Percentiles rank a stretch among this genome's conserved stretches.
These are phyloP conservation scores for Etia nguti DNA, from an alignment of 2,113 vertebrate genomes.

Conservation along the genomic window DNA sequence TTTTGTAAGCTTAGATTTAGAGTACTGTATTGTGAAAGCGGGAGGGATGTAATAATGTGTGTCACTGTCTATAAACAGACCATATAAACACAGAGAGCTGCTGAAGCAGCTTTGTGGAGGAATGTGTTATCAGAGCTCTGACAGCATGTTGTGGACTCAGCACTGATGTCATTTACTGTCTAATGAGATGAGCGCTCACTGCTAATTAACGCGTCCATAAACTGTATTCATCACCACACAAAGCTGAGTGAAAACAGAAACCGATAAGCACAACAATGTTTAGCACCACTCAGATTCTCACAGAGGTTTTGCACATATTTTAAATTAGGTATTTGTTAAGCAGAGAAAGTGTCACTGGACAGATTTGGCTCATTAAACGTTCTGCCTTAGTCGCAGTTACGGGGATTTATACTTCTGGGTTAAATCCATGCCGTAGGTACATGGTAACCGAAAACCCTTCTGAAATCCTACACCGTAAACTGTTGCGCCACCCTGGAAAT, in stretches of 20 bases:
- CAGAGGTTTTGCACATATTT: not conserved
- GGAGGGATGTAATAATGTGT: not conserved
- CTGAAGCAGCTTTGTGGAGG: conserved; percentile 41
- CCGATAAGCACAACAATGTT: conserved; percentile 17
- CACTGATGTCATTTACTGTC: conserved; percentile 47
- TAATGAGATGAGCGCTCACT: conserved; percentile 63
- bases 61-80: conserved; percentile 20
- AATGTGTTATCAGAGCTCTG: conserved; percentile 57
- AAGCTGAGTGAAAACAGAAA: conserved; percentile 35
- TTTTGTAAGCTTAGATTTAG: not conserved
- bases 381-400: not conserved
- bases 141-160: conserved; percentile 42
- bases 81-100: conserved; percentile 3
- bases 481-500: not conserved
- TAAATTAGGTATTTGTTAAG: not conserved
- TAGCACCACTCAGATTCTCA: not conserved
- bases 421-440: not conserved
- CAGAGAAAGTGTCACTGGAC: not conserved
- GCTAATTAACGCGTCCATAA: conserved; percentile 60
- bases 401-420: not conserved
- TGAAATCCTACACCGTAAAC: not conserved
- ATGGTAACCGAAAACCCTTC: not conserved
- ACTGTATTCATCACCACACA: conserved; percentile 43
- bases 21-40: not conserved
- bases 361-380: not conserved